A percentile compares a stretch with the other conserved stretches of the same genome.
Conservation (phyloP, 2,113 vertebrate species). For the Columbina picui region DNA sequence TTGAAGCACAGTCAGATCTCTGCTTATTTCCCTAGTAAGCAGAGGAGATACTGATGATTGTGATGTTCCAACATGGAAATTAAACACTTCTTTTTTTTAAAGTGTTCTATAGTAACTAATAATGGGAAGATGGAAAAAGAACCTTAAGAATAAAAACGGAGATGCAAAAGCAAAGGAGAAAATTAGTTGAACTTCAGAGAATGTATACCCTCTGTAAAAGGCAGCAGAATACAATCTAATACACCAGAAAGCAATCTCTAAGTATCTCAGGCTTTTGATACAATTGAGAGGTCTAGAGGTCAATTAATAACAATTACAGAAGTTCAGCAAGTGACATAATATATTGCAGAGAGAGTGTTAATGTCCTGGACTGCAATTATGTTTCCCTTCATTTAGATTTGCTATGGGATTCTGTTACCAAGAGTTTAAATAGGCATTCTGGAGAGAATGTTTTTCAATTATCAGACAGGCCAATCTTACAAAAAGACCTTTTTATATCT, state of each 20-base stretch:
- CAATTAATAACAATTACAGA: slow-evolving; percentile 1
- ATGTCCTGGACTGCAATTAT: slow-evolving; percentile 2
- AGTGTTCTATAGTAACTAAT: not conserved
- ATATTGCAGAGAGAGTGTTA: not conserved
- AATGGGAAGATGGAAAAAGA: not conserved
- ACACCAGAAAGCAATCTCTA: not conserved
- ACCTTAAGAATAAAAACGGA: not conserved
- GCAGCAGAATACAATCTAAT: not conserved
- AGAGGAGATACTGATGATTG: not conserved
- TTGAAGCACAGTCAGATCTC: not conserved
- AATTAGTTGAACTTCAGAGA: not conserved
- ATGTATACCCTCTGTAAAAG: not conserved
- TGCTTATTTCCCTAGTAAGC: not conserved
- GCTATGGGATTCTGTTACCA: not conserved
- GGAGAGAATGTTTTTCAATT: slow-evolving; percentile 16
- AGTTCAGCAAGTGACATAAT: not conserved
- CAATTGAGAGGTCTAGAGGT: not conserved
- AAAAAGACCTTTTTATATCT: slow-evolving; percentile 22
- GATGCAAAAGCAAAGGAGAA: not conserved
- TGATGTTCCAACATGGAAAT: not conserved
- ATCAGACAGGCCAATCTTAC: not conserved
- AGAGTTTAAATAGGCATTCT: slow-evolving; percentile 5
- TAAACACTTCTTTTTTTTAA: not conserved
- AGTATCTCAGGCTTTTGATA: not conserved
- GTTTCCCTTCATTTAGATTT: slow-evolving; percentile 9